These are phyloP conservation scores for Engraulis encrasicolus DNA, from an alignment of 2,113 vertebrate genomes.

Conservation along the genomic window DNA sequence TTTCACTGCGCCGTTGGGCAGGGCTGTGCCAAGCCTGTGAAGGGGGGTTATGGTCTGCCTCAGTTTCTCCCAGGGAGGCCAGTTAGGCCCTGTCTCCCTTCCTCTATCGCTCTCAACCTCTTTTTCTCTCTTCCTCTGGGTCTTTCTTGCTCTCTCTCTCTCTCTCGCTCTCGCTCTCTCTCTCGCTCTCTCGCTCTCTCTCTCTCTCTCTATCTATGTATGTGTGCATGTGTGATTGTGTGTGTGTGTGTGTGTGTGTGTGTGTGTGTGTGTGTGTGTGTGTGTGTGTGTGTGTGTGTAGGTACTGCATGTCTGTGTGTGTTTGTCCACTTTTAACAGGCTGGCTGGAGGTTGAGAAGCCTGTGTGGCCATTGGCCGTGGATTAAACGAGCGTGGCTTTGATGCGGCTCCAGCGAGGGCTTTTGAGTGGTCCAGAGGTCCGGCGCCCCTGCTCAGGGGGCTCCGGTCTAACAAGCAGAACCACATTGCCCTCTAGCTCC, in stretches of 20 bases:
- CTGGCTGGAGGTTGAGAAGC: neutral
- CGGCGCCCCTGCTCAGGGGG: neutral
- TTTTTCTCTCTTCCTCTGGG: too few species aligned
- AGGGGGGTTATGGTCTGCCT: neutral
- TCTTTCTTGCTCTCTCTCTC: too few species aligned
- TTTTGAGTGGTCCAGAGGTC: neutral
- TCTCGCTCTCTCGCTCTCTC: too few species aligned
- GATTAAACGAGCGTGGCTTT: conserved; percentile 11
- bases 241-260: conserved; percentile 7
- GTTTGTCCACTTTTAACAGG: neutral
- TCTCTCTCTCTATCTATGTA: too few species aligned
- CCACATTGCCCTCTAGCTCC: neutral
- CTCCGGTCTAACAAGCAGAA: neutral
- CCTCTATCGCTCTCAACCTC: too few species aligned
- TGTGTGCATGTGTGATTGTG: too few species aligned
- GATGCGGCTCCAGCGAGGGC: neutral
- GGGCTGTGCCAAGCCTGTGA: neutral
- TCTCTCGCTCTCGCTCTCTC: too few species aligned
- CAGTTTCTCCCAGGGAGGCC: neutral
- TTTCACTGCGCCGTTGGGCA: neutral
- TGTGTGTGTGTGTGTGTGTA: too few species aligned
- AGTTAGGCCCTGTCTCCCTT: neutral
- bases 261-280: neutral
- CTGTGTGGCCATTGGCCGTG: conserved; percentile 12
- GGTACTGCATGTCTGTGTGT: too few species aligned